Percentiles rank a stretch among this genome's conserved stretches.
Conservation (phyloP, 92 coral and sea anemone species). For the Epizoanthus ramosus region DNA sequence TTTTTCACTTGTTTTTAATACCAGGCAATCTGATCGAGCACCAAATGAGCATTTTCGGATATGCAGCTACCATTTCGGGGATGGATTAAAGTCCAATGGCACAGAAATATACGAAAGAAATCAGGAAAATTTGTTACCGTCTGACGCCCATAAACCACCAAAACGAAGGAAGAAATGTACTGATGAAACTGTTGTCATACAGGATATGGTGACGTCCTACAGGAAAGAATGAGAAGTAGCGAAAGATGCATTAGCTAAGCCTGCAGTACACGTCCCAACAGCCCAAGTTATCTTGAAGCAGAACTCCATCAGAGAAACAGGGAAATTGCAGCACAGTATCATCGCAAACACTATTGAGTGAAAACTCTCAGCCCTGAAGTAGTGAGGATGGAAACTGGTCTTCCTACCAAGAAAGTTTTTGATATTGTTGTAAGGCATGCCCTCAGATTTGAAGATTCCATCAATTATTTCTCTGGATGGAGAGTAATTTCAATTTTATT, state of each 20-base stretch:
- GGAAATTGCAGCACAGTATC: slow-evolving; percentile 30
- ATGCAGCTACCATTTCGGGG: background rate
- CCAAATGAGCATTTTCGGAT: too few species aligned
- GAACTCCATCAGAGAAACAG: slow-evolving; percentile 27
- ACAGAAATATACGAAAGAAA: background rate
- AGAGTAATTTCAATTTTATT: too few species aligned
- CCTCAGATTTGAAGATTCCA: too few species aligned
- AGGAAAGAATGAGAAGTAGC: background rate
- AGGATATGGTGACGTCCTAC: background rate
- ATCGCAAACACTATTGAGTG: slow-evolving; percentile 15
- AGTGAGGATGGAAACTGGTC: too few species aligned
- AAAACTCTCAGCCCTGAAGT: too few species aligned
- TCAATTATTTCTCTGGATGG: too few species aligned
- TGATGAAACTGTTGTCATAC: background rate
- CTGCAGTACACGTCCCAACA: background rate
- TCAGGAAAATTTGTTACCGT: background rate
- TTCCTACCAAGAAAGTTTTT: too few species aligned
- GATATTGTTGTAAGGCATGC: too few species aligned
- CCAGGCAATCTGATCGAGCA: too few species aligned
- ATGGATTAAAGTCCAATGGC: background rate
- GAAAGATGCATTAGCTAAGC: background rate
- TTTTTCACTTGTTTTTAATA: too few species aligned
- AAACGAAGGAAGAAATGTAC: background rate
- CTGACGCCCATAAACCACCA: background rate
- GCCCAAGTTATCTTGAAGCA: slow-evolving; percentile 19